These are phyloP conservation scores for Catharus fuscescens DNA, from an alignment of 2,113 vertebrate genomes.

Conservation along the genomic window DNA sequence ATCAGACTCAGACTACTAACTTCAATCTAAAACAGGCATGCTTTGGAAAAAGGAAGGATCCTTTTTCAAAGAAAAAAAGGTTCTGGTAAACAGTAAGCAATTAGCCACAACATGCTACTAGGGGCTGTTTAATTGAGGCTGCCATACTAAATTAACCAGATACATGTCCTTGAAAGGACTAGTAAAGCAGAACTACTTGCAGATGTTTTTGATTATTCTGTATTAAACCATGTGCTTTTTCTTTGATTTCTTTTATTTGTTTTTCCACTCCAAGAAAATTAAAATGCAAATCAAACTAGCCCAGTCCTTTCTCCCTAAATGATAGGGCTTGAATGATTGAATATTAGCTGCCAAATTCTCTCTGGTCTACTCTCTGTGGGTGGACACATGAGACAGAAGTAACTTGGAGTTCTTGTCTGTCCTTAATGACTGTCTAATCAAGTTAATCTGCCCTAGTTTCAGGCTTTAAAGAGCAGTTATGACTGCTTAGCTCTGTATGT, in stretches of 20 bases:
- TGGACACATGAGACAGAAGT: neutral
- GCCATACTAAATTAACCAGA: constrained; percentile 74
- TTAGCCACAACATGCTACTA: constrained; percentile 75
- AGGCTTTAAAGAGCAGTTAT: neutral
- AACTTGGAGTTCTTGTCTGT: neutral
- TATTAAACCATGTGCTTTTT: constrained; percentile 44
- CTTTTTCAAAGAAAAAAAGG: constrained; percentile 67
- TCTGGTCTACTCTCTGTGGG: neutral
- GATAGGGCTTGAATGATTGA: neutral
- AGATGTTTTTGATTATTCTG: constrained; percentile 68
- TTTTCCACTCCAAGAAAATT: constrained; percentile 61
- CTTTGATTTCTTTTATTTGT: constrained; percentile 65
- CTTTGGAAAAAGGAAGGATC: constrained; percentile 60
- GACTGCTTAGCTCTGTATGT: neutral
- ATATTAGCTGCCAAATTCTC: neutral
- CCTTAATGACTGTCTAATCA: neutral
- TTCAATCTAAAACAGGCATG: constrained; percentile 68
- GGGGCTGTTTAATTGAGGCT: constrained; percentile 72
- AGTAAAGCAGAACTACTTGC: constrained; percentile 54
- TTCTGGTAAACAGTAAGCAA: constrained; percentile 69
- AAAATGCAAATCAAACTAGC: constrained; percentile 19
- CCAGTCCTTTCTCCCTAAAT: neutral
- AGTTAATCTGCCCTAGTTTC: constrained; percentile 15
- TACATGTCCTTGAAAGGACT: constrained; percentile 48
- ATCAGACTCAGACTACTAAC: constrained; percentile 32